Evolutionary conservation across 2,797 vertebrate species (phyloP), one percentile per base, ranked within the genome.

Genomic region (Argya squamiceps): DNA sequence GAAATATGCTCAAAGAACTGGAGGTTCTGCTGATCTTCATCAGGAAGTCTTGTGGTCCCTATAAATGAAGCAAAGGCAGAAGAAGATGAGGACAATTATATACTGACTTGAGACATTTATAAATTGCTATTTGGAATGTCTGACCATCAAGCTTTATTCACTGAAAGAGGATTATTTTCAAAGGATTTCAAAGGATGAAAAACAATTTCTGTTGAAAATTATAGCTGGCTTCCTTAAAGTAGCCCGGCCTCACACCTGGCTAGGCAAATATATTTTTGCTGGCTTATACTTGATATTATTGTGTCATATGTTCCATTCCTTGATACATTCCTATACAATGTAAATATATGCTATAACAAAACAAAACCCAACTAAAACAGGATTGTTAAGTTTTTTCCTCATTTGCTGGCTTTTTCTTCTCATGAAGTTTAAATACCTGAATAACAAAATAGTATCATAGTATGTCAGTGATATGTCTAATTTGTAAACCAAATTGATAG

Each of bases 11-110:
- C 58, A 90, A 68, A 86, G n/a, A 92, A 86, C 62, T 71, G 58
- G 79, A 84, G 47, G 49, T 41, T 90, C 76, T 74, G 32, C 43
- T 84, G 76, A 39, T 92, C 73, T 88, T 90, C 77, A 58, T 62
- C 65, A 88, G 62, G 68, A 90, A 71, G 65, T 93, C 71, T 90
- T 90, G 62, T 55, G 27, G 30, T 88, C 49, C 53, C 83, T 89
- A 81, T 36, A 84, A 93, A 90, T 90, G 62, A 95, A 91, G 69
- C 15, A 93, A 90, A 94, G 80, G 91, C 73, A 85, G 52, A 41
- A 94, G 30, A 92, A 78, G 41, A 52, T 91, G 78, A 95, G 20
- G 34, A 84, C 78, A 84, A 68, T 64, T 71, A 75, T 14, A 7
- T 64, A 73, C 18, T 79, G 53, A 79, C 16, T 12, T 4, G 1